Percentiles rank a stretch among this genome's conserved stretches.
These are phyloP conservation scores for Oscheius sp. DNA, from an alignment of 2,888 invertebrate genomes.

Conservation along the genomic window DNA sequence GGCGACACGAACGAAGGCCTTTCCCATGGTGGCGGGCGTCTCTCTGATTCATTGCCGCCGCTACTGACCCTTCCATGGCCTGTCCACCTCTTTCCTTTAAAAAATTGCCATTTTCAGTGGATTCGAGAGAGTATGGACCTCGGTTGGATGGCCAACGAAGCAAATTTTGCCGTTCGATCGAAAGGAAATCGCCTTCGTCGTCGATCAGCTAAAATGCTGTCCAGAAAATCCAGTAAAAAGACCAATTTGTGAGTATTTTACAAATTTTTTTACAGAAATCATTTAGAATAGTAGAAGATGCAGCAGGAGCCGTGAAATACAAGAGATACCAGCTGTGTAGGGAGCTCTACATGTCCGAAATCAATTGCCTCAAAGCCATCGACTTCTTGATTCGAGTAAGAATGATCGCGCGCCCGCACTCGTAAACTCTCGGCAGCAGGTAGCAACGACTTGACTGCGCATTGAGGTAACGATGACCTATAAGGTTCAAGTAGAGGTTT, in stretches of 20 bases:
- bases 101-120: constrained; percentile 32
- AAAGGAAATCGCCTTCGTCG: constrained; percentile 11
- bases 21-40: not conserved
- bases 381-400: constrained; percentile 34
- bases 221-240: constrained; percentile 20
- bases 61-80: not conserved
- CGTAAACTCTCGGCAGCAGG: no score
- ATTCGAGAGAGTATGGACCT: constrained; percentile 36
- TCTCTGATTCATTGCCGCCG: not conserved
- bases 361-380: constrained; percentile 35
- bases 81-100: not conserved
- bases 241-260: not conserved
- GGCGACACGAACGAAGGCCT: not conserved
- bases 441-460: not conserved
- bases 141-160: constrained; percentile 37
- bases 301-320: constrained; percentile 25
- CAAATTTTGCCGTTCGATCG: constrained; percentile 2
- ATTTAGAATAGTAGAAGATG: constrained; percentile 9
- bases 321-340: constrained; percentile 37
- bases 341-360: constrained; percentile 34
- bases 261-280: no score
- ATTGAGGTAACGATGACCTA: no score
- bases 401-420: not conserved
- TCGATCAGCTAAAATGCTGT: constrained; percentile 9
- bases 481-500: no score